phyloP scores from a whole-genome alignment of 2,888 invertebrate genomes.

The Itoplectis maculator region DNA sequence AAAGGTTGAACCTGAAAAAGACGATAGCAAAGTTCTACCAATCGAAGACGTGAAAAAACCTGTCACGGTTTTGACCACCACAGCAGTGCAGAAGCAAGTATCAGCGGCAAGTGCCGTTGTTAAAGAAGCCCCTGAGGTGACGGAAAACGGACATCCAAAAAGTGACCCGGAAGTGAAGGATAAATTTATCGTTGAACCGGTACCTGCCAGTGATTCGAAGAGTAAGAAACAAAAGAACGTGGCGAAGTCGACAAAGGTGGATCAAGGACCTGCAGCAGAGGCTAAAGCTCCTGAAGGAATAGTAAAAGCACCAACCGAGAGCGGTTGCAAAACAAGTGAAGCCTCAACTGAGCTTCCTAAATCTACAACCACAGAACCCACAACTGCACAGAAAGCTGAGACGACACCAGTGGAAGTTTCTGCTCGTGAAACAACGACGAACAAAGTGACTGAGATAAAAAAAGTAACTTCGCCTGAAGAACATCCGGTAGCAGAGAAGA shows the following conservation, averaged over 20 bases:
- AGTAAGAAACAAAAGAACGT: constrained; percentile 61
- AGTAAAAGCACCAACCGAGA: constrained; percentile 42
- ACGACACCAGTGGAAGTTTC: constrained; percentile 21
- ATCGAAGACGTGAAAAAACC: constrained; percentile 15
- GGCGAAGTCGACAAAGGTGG: constrained; percentile 9
- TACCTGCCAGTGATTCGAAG: constrained; percentile 3
- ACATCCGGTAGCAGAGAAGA: background rate
- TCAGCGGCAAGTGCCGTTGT: background rate
- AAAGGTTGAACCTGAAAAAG: constrained; percentile 40
- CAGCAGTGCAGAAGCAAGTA: constrained; percentile 10
- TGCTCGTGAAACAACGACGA: constrained; percentile 13
- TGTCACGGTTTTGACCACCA: background rate
- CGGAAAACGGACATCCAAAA: background rate
- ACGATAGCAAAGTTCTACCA: constrained; percentile 27
- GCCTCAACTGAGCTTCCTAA: constrained; percentile 4
- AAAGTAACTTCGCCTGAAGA: constrained; percentile 62
- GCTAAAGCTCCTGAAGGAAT: constrained; percentile 47
- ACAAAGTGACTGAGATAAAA: constrained; percentile 42
- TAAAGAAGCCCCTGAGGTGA: background rate
- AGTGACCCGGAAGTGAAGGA: constrained; percentile 4
- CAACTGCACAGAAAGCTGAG: constrained; percentile 13
- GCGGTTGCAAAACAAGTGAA: constrained; percentile 54
- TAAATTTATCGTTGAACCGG: background rate
- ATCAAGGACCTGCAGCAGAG: constrained; percentile 35
- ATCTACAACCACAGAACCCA: constrained; percentile 42